A percentile compares a stretch with the other conserved stretches of the same genome.
Evolutionary conservation across 2,797 vertebrate species (phyloP).

Genomic region (Xiphorhynchus erythropygius): DNA sequence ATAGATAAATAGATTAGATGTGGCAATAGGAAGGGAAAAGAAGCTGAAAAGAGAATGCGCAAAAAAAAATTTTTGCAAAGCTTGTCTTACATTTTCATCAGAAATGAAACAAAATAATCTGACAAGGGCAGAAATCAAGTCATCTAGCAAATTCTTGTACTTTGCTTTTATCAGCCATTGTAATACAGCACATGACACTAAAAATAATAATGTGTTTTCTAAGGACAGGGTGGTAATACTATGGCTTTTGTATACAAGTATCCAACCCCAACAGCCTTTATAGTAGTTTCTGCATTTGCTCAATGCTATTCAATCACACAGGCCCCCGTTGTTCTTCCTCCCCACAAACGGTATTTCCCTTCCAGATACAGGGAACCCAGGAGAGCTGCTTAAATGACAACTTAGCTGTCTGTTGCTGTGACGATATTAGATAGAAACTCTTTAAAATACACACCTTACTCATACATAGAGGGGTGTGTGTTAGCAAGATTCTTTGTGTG

Average conservation of each 20-base stretch:
- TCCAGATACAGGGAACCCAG: neutral
- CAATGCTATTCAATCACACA: neutral
- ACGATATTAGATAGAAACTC: neutral
- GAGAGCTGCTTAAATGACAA: neutral
- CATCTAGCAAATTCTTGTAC: constrained; percentile 59
- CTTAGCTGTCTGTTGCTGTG: neutral
- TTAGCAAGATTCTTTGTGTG: neutral
- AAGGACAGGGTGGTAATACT: constrained; percentile 1
- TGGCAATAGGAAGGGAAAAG: constrained; percentile 47
- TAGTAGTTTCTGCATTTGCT: neutral
- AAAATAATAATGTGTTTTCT: constrained; percentile 54
- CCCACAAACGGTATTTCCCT: neutral
- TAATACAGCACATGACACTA: constrained; percentile 53
- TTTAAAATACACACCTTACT: accelerated
- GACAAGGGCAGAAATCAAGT: constrained; percentile 70
- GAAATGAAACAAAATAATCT: constrained; percentile 71
- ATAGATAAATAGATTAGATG: constrained; percentile 73
- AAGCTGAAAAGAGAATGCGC: constrained; percentile 64
- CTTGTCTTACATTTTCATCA: constrained; percentile 70
- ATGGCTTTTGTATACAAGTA: constrained; percentile 18
- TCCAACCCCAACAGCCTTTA: neutral
- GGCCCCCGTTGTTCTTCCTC: neutral
- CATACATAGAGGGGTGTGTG: accelerated
- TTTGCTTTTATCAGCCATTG: constrained; percentile 66
- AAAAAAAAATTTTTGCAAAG: constrained; percentile 66